These are phyloP conservation scores for Nibea albiflora DNA, from an alignment of 2,113 vertebrate species.

Conservation along the genomic window DNA sequence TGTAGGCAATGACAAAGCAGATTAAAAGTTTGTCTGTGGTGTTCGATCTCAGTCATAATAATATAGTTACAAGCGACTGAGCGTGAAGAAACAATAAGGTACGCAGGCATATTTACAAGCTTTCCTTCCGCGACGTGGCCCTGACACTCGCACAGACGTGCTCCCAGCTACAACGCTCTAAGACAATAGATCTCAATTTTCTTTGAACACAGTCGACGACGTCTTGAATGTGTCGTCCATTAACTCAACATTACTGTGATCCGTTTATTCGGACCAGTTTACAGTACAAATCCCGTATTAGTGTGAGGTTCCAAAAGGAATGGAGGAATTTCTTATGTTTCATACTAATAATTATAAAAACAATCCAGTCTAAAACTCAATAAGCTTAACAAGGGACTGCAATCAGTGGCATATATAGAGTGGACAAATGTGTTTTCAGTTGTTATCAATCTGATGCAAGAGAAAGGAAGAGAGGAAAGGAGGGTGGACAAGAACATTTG, in stretches of 20 bases:
- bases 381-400: conserved; percentile 32
- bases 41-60: conserved; percentile 78
- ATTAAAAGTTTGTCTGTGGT: conserved; percentile 70
- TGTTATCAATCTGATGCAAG: conserved; percentile 50
- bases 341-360: conserved; percentile 70
- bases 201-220: conserved; percentile 15
- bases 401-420: conserved; percentile 46
- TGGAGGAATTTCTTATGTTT: conserved; percentile 34
- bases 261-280: conserved; percentile 28
- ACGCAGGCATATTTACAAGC: conserved; percentile 81
- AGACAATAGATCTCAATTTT: conserved; percentile 11
- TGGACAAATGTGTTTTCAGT: conserved; percentile 41
- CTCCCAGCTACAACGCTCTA: conserved; percentile 48
- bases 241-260: conserved; percentile 23
- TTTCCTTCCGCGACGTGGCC: conserved; percentile 63
- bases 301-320: conserved; percentile 38
- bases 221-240: conserved; percentile 2
- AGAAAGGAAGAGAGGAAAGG: conserved; percentile 45
- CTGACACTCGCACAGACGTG: conserved; percentile 38
- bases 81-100: conserved; percentile 74
- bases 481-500: conserved; percentile 66
- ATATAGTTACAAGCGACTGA: conserved; percentile 81
- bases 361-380: conserved; percentile 66
- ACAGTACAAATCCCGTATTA: conserved; percentile 59
- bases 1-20: conserved; percentile 76